Evolutionary conservation across 2,888 invertebrate genomes (phyloP).

Genomic region (Agriotes lineatus): DNA sequence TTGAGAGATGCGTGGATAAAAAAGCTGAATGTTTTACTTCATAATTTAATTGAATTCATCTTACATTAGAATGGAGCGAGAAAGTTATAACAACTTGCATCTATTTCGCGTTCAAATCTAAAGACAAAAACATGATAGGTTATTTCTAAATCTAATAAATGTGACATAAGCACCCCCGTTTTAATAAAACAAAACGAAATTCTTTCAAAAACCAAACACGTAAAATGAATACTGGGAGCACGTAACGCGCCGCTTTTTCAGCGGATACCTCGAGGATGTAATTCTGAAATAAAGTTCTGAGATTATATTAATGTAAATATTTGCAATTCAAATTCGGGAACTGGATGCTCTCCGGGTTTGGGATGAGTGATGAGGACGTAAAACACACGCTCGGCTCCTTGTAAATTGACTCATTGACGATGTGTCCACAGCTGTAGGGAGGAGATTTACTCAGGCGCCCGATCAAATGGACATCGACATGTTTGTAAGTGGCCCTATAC

Average conservation of each 20-base stretch:
- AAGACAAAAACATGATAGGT: too few species aligned
- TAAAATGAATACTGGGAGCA: too few species aligned
- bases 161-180: neutral
- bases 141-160: too few species aligned
- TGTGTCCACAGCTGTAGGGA: constrained; percentile 26
- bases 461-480: constrained; percentile 40
- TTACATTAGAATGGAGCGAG: too few species aligned
- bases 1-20: too few species aligned
- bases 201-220: too few species aligned
- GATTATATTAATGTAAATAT: constrained; percentile 32
- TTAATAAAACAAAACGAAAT: too few species aligned
- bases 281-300: constrained; percentile 7
- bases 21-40: too few species aligned
- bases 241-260: too few species aligned
- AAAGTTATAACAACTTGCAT: too few species aligned
- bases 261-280: neutral
- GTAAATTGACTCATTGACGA: constrained; percentile 40
- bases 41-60: too few species aligned
- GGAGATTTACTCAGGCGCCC: constrained; percentile 34
- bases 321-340: constrained; percentile 39
- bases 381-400: constrained; percentile 35
- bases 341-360: constrained; percentile 4
- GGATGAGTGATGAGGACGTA: constrained; percentile 40
- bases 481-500: constrained; percentile 34
- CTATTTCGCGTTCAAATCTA: too few species aligned